Evolutionary conservation across 2,888 invertebrate genomes (phyloP).

Genomic region (Eupithecia exiguata): DNA sequence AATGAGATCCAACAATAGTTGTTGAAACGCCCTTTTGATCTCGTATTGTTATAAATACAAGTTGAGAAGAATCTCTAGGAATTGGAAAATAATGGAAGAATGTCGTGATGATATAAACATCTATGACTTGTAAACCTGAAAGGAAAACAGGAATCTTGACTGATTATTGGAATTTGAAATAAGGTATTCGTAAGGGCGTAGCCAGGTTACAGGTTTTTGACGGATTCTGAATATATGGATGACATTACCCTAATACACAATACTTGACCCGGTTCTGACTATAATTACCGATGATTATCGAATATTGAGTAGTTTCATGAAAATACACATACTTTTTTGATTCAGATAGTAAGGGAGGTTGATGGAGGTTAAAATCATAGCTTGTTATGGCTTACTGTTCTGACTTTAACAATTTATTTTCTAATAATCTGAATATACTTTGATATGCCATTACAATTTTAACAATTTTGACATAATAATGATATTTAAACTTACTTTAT

Average conservation of each 20-base stretch:
- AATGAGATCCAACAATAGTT: neutral
- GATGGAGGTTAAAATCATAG: neutral
- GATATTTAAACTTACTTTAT: neutral
- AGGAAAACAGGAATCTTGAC: conserved; percentile 30
- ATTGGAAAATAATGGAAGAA: neutral
- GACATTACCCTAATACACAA: neutral
- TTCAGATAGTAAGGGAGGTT: neutral
- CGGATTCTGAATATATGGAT: conserved; percentile 8
- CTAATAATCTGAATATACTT: neutral
- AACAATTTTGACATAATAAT: neutral
- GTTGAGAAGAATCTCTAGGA: neutral
- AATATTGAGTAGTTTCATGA: neutral
- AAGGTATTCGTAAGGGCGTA: conserved; percentile 21
- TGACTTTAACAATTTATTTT: neutral
- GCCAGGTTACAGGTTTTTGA: conserved; percentile 20
- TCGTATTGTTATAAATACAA: neutral
- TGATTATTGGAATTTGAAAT: conserved; percentile 29
- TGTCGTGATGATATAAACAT: neutral
- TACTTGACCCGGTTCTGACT: neutral
- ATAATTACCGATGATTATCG: neutral
- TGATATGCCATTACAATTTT: neutral
- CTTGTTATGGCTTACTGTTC: neutral
- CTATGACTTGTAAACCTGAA: neutral
- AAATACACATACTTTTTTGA: neutral
- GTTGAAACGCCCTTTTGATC: neutral